phyloP scores from a whole-genome alignment of 2,113 vertebrate species.

The Hemibagrus wyckioides region DNA sequence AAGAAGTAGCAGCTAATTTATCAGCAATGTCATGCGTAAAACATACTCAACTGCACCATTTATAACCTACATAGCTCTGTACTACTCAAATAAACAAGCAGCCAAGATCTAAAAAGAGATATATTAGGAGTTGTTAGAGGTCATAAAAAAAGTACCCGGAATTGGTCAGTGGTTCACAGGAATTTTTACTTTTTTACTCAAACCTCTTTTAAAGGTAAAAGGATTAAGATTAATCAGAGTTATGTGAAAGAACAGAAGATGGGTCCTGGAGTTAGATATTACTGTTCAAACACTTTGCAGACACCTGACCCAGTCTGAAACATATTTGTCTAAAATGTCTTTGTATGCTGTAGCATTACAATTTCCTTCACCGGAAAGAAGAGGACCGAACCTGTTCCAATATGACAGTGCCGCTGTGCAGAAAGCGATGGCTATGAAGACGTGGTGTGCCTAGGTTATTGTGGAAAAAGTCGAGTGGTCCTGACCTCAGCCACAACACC shows the following conservation, averaged over 20 bases:
- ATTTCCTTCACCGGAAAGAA: not conserved
- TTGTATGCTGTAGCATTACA: not conserved
- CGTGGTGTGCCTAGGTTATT: not conserved
- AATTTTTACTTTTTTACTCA: not conserved
- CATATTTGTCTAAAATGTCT: not conserved
- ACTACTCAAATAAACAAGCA: slow-evolving; percentile 58
- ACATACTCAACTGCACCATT: slow-evolving; percentile 38
- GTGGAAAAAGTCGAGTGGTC: not conserved
- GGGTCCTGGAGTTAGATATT: not conserved
- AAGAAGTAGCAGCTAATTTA: slow-evolving; percentile 34
- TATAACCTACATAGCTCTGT: slow-evolving; percentile 33
- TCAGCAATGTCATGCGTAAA: slow-evolving; percentile 25
- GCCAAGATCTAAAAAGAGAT: slow-evolving; percentile 33
- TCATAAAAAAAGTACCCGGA: slow-evolving; percentile 10
- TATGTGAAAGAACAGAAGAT: not conserved
- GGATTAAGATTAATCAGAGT: not conserved
- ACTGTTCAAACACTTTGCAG: not conserved
- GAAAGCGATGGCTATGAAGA: not conserved
- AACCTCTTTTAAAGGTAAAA: not conserved
- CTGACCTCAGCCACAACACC: not conserved
- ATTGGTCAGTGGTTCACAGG: not conserved
- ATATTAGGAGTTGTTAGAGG: not conserved
- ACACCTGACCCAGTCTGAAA: not conserved
- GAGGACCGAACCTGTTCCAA: not conserved
- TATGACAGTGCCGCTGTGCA: not conserved